Percentiles rank a stretch among this genome's conserved stretches.
Evolutionary conservation across 2,888 invertebrate species (phyloP).

Genomic region (Heliconius ismenius): DNA sequence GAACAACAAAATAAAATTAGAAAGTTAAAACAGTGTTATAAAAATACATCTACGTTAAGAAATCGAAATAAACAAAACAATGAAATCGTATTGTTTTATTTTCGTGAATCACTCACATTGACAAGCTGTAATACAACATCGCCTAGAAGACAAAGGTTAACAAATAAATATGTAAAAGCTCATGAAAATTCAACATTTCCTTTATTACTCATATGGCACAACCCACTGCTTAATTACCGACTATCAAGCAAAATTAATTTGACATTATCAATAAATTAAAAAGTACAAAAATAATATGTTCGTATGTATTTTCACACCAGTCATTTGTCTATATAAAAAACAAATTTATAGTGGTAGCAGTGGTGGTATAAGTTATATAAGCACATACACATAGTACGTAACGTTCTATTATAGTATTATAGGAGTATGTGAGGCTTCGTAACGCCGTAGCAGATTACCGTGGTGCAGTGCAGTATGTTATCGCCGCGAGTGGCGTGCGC

Average conservation of each 20-base stretch:
- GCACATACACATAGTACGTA: conserved; percentile 42
- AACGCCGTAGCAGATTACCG: conserved; percentile 52
- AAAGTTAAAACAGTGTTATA: not conserved
- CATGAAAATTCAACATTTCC: conserved; percentile 63
- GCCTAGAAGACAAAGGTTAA: conserved; percentile 67
- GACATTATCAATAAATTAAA: not conserved
- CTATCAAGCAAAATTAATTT: not conserved
- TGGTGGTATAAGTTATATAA: not conserved
- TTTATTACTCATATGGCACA: conserved; percentile 58
- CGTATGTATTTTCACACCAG: not conserved
- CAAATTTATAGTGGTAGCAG: too few species aligned
- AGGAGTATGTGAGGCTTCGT: conserved; percentile 12
- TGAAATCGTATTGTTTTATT: conserved; percentile 26
- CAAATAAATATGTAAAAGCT: conserved; percentile 61
- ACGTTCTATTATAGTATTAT: conserved; percentile 20
- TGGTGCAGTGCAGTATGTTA: conserved; percentile 59
- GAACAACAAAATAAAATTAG: conserved; percentile 12
- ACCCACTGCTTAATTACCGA: not conserved
- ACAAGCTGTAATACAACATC: conserved; percentile 55
- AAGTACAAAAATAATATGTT: not conserved
- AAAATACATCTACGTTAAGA: not conserved
- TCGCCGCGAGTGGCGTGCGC: conserved; percentile 60
- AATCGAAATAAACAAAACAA: conserved; percentile 9
- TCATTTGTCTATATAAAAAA: not conserved
- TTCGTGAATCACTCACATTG: conserved; percentile 57